These are phyloP conservation scores for Chrysopa pallens DNA, from an alignment of 1,140 invertebrate species.

Conservation along the genomic window DNA sequence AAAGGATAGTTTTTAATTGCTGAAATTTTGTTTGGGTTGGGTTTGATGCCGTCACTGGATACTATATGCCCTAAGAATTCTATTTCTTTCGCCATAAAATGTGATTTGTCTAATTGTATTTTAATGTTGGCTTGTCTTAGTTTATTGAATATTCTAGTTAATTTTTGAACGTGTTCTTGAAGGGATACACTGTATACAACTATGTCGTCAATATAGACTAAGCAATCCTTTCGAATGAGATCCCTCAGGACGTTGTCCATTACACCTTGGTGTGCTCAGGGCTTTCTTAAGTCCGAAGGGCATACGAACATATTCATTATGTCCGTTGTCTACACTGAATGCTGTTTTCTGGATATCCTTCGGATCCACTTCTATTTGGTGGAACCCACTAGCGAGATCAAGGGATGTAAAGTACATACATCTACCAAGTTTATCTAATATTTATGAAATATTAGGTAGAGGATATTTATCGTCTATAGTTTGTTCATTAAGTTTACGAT, in stretches of 20 bases:
- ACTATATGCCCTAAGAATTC: constrained; percentile 5
- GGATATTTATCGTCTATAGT: constrained; percentile 29
- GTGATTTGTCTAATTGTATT: constrained; percentile 10
- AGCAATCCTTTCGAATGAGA: constrained; percentile 10
- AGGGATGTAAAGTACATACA: constrained; percentile 26
- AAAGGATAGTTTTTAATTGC: constrained; percentile 5
- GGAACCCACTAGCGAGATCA: constrained; percentile 26
- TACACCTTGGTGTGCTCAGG: constrained; percentile 23
- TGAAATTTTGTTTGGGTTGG: constrained; percentile 4
- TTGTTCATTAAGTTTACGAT: constrained; percentile 21
- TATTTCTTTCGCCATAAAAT: constrained; percentile 8
- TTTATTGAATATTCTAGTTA: constrained; percentile 8
- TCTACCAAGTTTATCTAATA: constrained; percentile 24
- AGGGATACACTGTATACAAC: constrained; percentile 9
- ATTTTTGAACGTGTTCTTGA: constrained; percentile 8
- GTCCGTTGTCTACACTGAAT: constrained; percentile 19
- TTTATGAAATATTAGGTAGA: constrained; percentile 28
- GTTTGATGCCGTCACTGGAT: constrained; percentile 3
- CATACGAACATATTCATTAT: constrained; percentile 22
- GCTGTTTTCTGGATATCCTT: constrained; percentile 24
- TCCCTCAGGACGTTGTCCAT: constrained; percentile 19
- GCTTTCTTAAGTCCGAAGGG: constrained; percentile 24
- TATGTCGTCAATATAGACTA: constrained; percentile 20
- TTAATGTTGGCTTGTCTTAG: too few relatives aligned
- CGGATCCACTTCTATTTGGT: constrained; percentile 24